These are phyloP conservation scores for Capreolus pygargus DNA, from an alignment of 2,113 vertebrate species.

Conservation along the genomic window DNA sequence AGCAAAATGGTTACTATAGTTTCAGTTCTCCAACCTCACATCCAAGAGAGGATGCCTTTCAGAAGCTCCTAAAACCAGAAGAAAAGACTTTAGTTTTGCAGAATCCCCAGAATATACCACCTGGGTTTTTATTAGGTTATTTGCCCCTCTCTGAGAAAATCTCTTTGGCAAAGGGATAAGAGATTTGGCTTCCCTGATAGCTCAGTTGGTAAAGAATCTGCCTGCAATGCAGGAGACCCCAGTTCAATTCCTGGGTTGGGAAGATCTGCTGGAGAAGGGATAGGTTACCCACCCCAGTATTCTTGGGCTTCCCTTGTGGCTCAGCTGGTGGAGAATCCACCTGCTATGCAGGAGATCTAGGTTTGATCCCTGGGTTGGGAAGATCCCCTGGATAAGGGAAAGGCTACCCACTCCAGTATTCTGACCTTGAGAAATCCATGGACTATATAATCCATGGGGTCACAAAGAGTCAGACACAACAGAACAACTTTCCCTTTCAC, in stretches of 20 bases:
- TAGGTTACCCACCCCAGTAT: no score
- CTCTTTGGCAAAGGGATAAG: not conserved
- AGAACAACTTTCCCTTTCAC: not conserved
- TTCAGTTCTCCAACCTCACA: not conserved
- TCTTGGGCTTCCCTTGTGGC: no score
- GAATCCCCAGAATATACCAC: not conserved
- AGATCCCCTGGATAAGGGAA: no score
- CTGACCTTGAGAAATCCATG: not conserved
- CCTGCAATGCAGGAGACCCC: not conserved
- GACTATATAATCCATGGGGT: not conserved
- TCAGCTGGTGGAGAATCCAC: no score
- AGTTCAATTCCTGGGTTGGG: not conserved
- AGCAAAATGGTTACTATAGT: not conserved
- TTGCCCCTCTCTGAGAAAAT: not conserved
- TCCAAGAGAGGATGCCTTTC: not conserved
- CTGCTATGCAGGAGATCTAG: no score
- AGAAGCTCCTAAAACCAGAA: not conserved
- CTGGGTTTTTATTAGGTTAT: not conserved
- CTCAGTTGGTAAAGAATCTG: not conserved
- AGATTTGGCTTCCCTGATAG: not conserved
- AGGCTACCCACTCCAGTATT: not conserved
- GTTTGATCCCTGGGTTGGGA: no score
- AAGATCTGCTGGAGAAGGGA: not conserved
- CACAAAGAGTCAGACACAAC: not conserved
- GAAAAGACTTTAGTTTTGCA: not conserved